Conservation (phyloP, 2,888 invertebrate species). For the Drosophila mulleri region DNA sequence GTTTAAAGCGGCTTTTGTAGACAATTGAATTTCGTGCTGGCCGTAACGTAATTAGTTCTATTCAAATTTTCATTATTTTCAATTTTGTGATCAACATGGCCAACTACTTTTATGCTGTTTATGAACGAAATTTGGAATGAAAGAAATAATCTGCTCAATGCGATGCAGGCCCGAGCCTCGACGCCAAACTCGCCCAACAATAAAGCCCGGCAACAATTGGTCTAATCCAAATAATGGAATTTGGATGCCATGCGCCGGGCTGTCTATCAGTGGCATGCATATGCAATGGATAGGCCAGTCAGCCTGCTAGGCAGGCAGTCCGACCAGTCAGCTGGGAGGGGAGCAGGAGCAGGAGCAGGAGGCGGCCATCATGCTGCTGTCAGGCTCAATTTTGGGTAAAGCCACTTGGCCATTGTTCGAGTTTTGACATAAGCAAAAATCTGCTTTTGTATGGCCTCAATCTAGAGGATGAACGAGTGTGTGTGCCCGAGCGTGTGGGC, state of each 20-base stretch:
- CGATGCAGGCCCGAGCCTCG: constrained; percentile 14
- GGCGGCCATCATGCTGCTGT: constrained; percentile 54
- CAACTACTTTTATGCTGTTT: constrained; percentile 21
- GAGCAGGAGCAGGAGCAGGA: not conserved
- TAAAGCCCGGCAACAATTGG: constrained; percentile 53
- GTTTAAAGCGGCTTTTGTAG: not conserved
- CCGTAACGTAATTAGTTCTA: constrained; percentile 24
- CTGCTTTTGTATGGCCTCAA: constrained; percentile 56
- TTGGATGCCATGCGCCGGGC: constrained; percentile 42
- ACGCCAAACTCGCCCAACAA: constrained; percentile 9
- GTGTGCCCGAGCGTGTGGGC: constrained; percentile 2
- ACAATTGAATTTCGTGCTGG: not conserved
- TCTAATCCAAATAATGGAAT: constrained; percentile 74
- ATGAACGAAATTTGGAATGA: constrained; percentile 29
- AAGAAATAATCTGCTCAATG: constrained; percentile 35
- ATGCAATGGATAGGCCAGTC: constrained; percentile 34
- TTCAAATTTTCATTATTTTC: constrained; percentile 27
- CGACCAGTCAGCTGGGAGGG: constrained; percentile 6
- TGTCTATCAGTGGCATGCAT: constrained; percentile 41
- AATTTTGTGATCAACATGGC: constrained; percentile 19
- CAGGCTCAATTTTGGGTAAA: constrained; percentile 75
- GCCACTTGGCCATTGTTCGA: constrained; percentile 77
- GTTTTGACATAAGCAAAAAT: constrained; percentile 80
- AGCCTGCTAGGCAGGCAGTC: not conserved
- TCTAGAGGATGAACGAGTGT: constrained; percentile 26